Base-by-base conservation (phyloP, 2,888 invertebrate genomes). In the Drosophila quinaria region DNA sequence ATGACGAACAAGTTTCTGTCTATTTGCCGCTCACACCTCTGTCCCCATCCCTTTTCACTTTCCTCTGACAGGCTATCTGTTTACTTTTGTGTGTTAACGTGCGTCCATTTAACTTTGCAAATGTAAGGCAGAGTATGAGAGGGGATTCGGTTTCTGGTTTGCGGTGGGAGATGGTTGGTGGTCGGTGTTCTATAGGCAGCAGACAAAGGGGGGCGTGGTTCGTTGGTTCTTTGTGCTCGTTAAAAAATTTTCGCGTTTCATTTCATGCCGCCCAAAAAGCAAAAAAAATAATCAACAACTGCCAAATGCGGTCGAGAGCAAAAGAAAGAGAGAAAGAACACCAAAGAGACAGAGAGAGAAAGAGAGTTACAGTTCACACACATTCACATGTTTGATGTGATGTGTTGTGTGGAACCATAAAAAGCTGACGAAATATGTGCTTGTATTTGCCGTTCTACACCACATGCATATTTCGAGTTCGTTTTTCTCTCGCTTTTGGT, bases 231-330 rank as follows among this genome's bases (percentile, higher is more conserved):
- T 84, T 84, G 87, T 87, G 84, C 84, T 84, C 70, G 84, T 84
- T 84, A 87, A 87, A 82, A 84, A 87, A 87, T 87, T 61, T 83
- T 84, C 87, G 81, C 81, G 80, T 87, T 84, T 84, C 85, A 84
- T 84, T 87, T 87, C 78, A 75, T 70, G 75, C 75, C 79, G 77
- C 70, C 54, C 78, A 65, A 79, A 85, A 80, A 78, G 63, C 66
- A 54, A 44, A 50, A 41, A 64, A 55, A 50, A 67, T 42, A 47
- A 9, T 47, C 51, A 69, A 81, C 76, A 81, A 70, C 85, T 73
- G 75, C 62, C 80, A 80, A 87, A 87, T 84, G 84, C 73, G 87
- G 85, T 80, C 66, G 78, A 65, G 54, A 56, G 61, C 52, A 41
- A n/a, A 29, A 66, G 39, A 49, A 42, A n/a, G 49, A n/a, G 25